Evolutionary conservation across 2,888 invertebrate genomes (phyloP).

Genomic region (Mystacides longicornis): DNA sequence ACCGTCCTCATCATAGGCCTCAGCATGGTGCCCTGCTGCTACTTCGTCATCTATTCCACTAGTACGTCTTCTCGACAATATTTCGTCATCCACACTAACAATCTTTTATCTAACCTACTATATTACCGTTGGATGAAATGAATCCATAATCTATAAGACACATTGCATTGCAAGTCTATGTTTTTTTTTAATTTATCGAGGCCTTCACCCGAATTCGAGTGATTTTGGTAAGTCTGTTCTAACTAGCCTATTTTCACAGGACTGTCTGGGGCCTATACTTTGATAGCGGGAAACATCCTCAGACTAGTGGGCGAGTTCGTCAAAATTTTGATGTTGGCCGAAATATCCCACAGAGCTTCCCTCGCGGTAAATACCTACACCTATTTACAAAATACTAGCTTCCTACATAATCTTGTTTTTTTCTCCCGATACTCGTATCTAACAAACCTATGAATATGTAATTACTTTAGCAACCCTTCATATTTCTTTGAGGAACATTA

Average conservation of each 20-base stretch:
- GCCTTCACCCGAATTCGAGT: background rate
- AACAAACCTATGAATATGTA: background rate
- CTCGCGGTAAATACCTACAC: background rate
- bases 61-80: background rate
- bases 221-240: no score
- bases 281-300: background rate
- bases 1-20: background rate
- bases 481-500: background rate
- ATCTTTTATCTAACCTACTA: no score
- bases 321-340: background rate
- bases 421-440: background rate
- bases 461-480: background rate
- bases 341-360: background rate
- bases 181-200: no score
- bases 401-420: background rate
- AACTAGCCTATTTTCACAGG: background rate
- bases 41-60: background rate
- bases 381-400: no score
- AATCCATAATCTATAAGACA: no score
- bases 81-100: no score
- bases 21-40: background rate
- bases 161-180: no score
- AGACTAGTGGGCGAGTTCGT: background rate
- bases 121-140: no score
- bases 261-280: background rate